Percentiles rank a stretch among this genome's conserved stretches.
phyloP scores from a whole-genome alignment of 2,113 vertebrate species.

The Agelaius phoeniceus region DNA sequence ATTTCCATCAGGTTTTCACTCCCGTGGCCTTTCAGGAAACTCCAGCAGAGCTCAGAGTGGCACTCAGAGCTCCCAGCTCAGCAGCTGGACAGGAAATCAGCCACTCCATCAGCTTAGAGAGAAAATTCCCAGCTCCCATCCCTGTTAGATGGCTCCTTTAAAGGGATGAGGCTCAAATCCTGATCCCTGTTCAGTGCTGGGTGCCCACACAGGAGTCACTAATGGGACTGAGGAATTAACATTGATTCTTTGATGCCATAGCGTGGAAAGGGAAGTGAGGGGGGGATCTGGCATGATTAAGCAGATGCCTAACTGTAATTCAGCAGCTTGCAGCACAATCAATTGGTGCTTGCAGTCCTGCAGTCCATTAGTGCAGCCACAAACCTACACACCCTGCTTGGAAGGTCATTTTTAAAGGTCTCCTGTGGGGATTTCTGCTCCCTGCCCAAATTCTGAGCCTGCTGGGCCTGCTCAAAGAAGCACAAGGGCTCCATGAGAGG shows the following conservation, averaged over 20 bases:
- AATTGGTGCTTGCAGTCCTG: neutral
- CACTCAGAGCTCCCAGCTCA: neutral
- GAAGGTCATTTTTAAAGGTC: neutral
- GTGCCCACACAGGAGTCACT: neutral
- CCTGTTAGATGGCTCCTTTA: neutral
- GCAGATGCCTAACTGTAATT: conserved; percentile 15
- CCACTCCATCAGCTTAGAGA: neutral
- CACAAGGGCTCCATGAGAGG: rapidly evolving
- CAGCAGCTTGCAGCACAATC: conserved; percentile 39
- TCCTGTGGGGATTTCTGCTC: neutral
- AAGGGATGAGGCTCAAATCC: neutral
- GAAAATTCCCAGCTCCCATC: neutral
- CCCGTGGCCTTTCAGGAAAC: neutral
- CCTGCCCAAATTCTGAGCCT: neutral
- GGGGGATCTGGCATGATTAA: neutral
- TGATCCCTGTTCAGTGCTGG: neutral
- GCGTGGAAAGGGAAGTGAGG: neutral
- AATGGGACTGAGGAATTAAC: conserved; percentile 56
- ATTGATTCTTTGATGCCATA: conserved; percentile 30
- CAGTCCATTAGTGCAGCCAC: conserved; percentile 51
- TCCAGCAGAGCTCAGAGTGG: neutral
- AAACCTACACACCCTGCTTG: neutral
- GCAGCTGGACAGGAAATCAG: neutral
- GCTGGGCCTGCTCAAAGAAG: neutral
- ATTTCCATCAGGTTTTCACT: neutral